Evolutionary conservation across 1,140 invertebrate genomes (phyloP), one percentile per base, ranked within the genome.

Genomic region (Eurosta solidaginis): DNA sequence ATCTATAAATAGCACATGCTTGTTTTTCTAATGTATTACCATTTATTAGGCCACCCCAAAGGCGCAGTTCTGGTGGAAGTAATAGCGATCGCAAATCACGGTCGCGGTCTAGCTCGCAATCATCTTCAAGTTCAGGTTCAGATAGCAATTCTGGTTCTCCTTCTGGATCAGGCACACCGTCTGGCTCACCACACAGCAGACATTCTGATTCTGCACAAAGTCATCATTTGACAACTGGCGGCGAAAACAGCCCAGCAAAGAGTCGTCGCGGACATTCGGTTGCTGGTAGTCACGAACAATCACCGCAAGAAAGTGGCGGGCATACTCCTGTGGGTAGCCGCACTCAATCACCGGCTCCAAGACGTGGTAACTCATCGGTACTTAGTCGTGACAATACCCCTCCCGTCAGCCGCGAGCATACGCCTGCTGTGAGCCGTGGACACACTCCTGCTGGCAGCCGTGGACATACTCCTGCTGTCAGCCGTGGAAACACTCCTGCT

Each of bases 151-250:
- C 79, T 4, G 29, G 36, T 17, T 77, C 77, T 2, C 42, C 20
- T 17, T 76, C 77, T 5, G 33, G 76, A 2, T 80, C 80, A 1
- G 77, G 80, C 17, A 80, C 80, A 14, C 74, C 54, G 29, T 78
- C 79, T 1, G 77, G 74, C 14, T 77, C 78, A 9, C 74, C 78
- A 1, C 74, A 80, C 14, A 81, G 81, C n/a, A 63, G 33, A 0
- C 81, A 77, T 9, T 82, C 82, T 2, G 81, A 78, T n/a, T 83
- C 83, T 7, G 74, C 52, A 2, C 79, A 78, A 14, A 82, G 82
- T 77, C 79, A 29, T 0, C 78, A 36, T 27, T 59, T 29, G 29
- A 29, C 29, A 3, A 59, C 54, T n/a, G 79, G 17, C 45, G 45
- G 12, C n/a, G 9, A 14, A 5, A 47, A 47, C 80, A 1, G 50